These are phyloP conservation scores for Blera fallax DNA, from an alignment of 2,888 invertebrate species.

Conservation along the genomic window DNA sequence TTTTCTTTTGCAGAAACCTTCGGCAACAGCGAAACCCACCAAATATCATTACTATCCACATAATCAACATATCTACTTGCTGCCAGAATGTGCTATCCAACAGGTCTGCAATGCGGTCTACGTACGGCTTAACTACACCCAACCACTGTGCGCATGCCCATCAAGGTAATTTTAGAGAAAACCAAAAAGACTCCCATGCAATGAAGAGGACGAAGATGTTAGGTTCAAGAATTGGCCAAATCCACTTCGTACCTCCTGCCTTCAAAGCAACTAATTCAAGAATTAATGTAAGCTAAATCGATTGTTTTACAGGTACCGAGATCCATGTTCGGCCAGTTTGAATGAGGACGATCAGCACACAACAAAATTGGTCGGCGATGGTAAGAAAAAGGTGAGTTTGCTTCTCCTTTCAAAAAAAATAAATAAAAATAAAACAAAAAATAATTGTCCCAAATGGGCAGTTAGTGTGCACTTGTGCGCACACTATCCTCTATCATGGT, in stretches of 20 bases:
- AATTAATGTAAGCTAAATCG: conserved; percentile 64
- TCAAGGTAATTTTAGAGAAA: conserved; percentile 83
- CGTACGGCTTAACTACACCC: conserved; percentile 94
- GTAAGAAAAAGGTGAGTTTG: conserved; percentile 88
- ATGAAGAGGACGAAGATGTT: conserved; percentile 41
- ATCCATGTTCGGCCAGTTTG: conserved; percentile 94
- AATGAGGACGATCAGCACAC: conserved; percentile 96
- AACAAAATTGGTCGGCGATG: conserved; percentile 93
- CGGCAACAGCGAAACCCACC: conserved; percentile 91
- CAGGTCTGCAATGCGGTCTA: conserved; percentile 97
- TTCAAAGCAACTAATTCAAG: conserved; percentile 36
- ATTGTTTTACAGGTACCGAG: conserved; percentile 84
- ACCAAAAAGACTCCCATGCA: neutral
- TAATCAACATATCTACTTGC: conserved; percentile 94
- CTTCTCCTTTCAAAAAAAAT: neutral
- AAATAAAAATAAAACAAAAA: conserved; percentile 39
- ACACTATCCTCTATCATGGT: conserved; percentile 26
- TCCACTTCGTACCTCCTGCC: conserved; percentile 54
- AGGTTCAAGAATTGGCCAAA: conserved; percentile 36
- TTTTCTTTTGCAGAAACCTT: conserved; percentile 85
- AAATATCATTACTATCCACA: conserved; percentile 97
- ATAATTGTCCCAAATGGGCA: conserved; percentile 74
- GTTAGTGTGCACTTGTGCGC: conserved; percentile 64
- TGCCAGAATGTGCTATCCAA: conserved; percentile 97
- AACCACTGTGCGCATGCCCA: conserved; percentile 95